A percentile compares a stretch with the other conserved stretches of the same genome.
Conservation (phyloP, 2,888 invertebrate genomes). For the Dusona sp. region DNA sequence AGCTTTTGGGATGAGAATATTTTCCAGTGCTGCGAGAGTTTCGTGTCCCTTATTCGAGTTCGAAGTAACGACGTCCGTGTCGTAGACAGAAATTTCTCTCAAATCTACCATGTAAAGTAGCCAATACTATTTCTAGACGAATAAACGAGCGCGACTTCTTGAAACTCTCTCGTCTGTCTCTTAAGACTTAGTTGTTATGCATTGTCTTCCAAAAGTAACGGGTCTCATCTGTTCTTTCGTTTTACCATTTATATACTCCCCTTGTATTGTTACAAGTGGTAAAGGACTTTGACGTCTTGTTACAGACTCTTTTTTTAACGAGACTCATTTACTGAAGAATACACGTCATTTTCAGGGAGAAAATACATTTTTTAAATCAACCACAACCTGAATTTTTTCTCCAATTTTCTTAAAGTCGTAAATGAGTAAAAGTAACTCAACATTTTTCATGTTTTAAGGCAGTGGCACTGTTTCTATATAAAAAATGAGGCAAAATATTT, state of each 20-base stretch:
- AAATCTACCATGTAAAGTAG: conserved; percentile 16
- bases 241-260: background rate
- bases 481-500: background rate
- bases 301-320: background rate
- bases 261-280: background rate
- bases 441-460: background rate
- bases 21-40: conserved; percentile 11
- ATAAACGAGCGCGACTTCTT: conserved; percentile 5
- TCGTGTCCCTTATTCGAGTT: conserved; percentile 11
- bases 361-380: background rate
- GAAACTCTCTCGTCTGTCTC: conserved; percentile 6
- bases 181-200: conserved; percentile 45
- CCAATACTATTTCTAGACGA: conserved; percentile 38
- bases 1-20: conserved; percentile 3
- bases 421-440: background rate
- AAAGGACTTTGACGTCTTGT: background rate
- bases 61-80: conserved; percentile 11
- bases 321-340: background rate
- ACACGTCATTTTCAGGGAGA: background rate
- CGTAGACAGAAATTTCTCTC: conserved; percentile 48
- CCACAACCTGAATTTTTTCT: background rate
- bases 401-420: background rate
- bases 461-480: background rate
- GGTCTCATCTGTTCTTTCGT: conserved; percentile 33
- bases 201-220: conserved; percentile 37